These are phyloP conservation scores for Onychomys leucogaster DNA, from an alignment of 2,797 vertebrate genomes.

Conservation along the genomic window DNA sequence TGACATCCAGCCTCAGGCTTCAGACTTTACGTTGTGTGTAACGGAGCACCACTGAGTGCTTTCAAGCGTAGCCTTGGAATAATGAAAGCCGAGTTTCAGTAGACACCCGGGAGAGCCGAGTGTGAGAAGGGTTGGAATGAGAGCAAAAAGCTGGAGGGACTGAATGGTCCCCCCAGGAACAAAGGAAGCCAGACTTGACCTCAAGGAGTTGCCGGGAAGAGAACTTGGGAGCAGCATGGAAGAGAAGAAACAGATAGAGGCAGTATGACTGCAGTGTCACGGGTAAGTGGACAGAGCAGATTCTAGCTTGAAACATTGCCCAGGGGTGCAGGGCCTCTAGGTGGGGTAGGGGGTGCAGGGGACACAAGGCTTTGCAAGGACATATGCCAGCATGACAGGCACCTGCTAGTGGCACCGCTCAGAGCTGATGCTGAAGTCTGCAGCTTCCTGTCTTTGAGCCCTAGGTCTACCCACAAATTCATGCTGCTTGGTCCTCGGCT, in stretches of 20 bases:
- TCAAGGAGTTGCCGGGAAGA: not conserved
- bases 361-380: not conserved
- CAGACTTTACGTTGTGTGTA: not conserved
- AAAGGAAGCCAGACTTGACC: not conserved
- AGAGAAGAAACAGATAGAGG: not conserved
- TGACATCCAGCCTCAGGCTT: not conserved
- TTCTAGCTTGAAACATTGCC: not conserved
- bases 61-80: not conserved
- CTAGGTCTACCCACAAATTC: not conserved
- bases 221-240: not conserved
- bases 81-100: not conserved
- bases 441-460: not conserved
- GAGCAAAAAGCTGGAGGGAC: not conserved
- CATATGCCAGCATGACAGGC: fast-evolving
- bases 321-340: not conserved
- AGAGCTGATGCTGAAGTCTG: not conserved
- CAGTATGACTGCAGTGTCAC: not conserved
- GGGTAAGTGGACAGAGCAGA: not conserved
- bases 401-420: not conserved
- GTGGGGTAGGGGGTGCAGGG: not conserved
- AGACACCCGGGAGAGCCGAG: not conserved
- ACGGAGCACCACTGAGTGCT: not conserved
- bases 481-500: not conserved
- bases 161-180: not conserved
- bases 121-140: not conserved